Base-by-base conservation (phyloP, 2,113 vertebrate species). In the Hydrochoerus hydrochaeris region DNA sequence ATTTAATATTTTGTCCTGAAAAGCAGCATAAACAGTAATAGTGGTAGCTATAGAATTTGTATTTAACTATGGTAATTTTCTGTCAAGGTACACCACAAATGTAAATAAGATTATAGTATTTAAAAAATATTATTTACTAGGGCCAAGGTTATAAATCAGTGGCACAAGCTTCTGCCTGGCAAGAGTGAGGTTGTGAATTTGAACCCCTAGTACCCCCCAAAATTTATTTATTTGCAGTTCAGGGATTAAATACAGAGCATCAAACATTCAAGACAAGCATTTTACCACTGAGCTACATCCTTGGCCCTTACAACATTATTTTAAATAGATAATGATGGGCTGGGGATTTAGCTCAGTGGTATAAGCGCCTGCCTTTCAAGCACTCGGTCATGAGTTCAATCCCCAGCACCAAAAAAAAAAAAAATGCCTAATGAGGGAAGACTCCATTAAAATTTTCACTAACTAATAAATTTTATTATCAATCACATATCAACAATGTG, bases 11-110 rank as follows among this genome's bases (percentile, higher is more conserved):
- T 96, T 88, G 57, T 57, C n/a, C 69, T 83, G 17, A 88, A 94
- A 93, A 67, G 24, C 12, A 71, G 49, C 62, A 91, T 80, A 78
- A 73, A 75, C 62, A 86, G 49, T 57, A 80, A 80, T 13, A 81
- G 75, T 17, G 75, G 28, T 60, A 85, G 69, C 81, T 86, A 88
- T 63, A 11, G 1, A 54, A 54, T 85, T 95, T 86, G 54, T 83
- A 86, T 49, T 86, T 83, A 86, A 82, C 73, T 67, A 17, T 71
- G 63, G 8, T 44, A 54, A 46, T 92, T 97, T 96, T 94, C 93
- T 88, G 41, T 58, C 65, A 94, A 58, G 71, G 73, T 87, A 54
- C 7, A 62, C 75, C 73, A 95, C 41, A 90, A 91, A 89, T 71
- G 13, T 90, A 91, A 92, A 94, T 90, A 81, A 82, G 28, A 63